Evolutionary conservation across 2,113 vertebrate species (phyloP), one percentile per base, ranked within the genome.

Genomic region (Brachyistius frenatus): DNA sequence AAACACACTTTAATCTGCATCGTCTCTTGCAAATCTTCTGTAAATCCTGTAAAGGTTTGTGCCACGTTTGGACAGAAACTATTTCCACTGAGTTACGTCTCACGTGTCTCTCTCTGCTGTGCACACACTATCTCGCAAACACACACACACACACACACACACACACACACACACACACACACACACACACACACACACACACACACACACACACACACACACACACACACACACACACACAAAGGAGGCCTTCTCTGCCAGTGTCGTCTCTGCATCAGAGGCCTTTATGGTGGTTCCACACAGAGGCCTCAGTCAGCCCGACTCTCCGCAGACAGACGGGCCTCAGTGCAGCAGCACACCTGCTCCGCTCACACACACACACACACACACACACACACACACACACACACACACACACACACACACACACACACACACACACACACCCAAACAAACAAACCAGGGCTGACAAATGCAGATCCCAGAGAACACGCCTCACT

Each of bases 181-280:
- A 86, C 83, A 88, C 78, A 71, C 86, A 94, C 92, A 94, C n/a
- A 46, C 44, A 46, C 44, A 46, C n/a, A 65, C 62, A 35, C 62
- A 49, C 31, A 16, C 5, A 49, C 73, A 62, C 71, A 62, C 39
- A 62, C 63, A 46, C 62, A 65, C 53, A 72, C 73, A 71, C 49
- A 74, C 69, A 78, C 72, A 64, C 53, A 60, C 63, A 68, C 66
- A 79, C 88, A 86, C 83, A 88, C 78, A 71, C 86, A 94, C 92
- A 94, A 92, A 92, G 89, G 79, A 58, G 30, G 78, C 87, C 69
- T 89, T 94, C 84, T 92, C 81, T 87, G 83, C 23, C 23, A 23
- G 23, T 80, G 62, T 87, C 62, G 81, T 39, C 68, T 60, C 83
- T 67, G 79, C 75, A 83, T 76, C 71, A 67, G 79, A 71, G 54